These are phyloP conservation scores for Cyanoliseus patagonus DNA, from an alignment of 2,113 vertebrate species.

Conservation along the genomic window DNA sequence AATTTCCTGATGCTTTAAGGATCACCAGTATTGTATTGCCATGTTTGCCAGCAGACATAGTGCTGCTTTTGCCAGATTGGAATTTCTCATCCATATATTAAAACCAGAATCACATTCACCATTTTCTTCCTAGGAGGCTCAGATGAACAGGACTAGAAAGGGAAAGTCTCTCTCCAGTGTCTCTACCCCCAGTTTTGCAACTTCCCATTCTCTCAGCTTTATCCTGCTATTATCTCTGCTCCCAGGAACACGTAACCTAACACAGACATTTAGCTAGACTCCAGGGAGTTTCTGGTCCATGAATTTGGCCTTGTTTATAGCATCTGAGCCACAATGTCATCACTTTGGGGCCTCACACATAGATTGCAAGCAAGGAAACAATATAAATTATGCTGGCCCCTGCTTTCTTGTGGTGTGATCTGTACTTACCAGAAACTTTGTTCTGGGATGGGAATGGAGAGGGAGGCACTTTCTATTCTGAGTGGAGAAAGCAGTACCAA, in stretches of 20 bases:
- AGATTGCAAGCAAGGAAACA: conserved; percentile 12
- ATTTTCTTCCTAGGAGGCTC: not conserved
- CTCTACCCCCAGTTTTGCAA: not conserved
- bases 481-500: conserved; percentile 8
- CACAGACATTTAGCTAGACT: not conserved
- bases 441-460: not conserved
- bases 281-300: not conserved
- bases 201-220: not conserved
- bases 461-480: conserved; percentile 39
- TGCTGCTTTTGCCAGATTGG: not conserved
- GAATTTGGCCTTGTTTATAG: not conserved
- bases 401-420: conserved; percentile 46
- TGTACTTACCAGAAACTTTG: conserved; percentile 31
- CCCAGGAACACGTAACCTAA: not conserved
- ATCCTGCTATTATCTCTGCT: not conserved
- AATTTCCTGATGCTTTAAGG: not conserved
- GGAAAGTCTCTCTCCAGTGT: not conserved
- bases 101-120: not conserved
- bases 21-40: not conserved
- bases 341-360: conserved; percentile 17
- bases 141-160: not conserved
- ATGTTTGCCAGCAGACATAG: not conserved
- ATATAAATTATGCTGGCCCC: not conserved
- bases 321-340: not conserved
- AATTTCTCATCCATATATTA: not conserved